phyloP scores from a whole-genome alignment of 2,888 invertebrate genomes.

The Clepsis dumicolana region DNA sequence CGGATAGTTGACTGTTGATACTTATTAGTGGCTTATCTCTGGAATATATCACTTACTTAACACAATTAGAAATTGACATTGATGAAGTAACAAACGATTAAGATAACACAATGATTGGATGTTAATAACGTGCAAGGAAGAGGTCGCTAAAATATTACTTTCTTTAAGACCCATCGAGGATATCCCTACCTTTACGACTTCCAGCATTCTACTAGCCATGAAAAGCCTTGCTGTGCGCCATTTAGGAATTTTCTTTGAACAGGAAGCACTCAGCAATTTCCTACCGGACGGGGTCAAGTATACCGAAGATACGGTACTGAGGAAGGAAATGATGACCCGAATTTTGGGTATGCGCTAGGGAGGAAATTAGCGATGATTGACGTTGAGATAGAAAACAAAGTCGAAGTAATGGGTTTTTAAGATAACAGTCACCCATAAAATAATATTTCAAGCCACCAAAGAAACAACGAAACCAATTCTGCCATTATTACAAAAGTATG shows the following conservation, averaged over 20 bases:
- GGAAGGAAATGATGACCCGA: constrained; percentile 64
- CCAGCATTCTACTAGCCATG: constrained; percentile 46
- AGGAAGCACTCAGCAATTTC: constrained; percentile 68
- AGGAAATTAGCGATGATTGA: constrained; percentile 35
- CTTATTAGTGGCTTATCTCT: not conserved
- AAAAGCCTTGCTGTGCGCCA: constrained; percentile 49
- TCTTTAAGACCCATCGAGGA: constrained; percentile 6
- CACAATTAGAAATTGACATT: not conserved
- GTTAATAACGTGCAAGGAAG: constrained; percentile 11
- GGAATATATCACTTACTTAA: not conserved
- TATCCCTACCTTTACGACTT: constrained; percentile 34
- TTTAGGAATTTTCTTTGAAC: constrained; percentile 44
- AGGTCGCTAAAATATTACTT: constrained; percentile 13
- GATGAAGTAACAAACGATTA: not conserved
- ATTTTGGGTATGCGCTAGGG: constrained; percentile 47
- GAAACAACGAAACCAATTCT: not conserved
- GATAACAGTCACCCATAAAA: not conserved
- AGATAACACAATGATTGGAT: not conserved
- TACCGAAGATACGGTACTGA: constrained; percentile 48
- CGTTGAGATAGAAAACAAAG: constrained; percentile 17
- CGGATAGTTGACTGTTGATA: not conserved
- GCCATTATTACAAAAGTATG: not conserved
- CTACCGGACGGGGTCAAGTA: constrained; percentile 65
- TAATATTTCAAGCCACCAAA: not conserved
- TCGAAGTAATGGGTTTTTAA: not conserved